phyloP scores from a whole-genome alignment of 2,797 vertebrate species.

The Pantherophis vulpinus region DNA sequence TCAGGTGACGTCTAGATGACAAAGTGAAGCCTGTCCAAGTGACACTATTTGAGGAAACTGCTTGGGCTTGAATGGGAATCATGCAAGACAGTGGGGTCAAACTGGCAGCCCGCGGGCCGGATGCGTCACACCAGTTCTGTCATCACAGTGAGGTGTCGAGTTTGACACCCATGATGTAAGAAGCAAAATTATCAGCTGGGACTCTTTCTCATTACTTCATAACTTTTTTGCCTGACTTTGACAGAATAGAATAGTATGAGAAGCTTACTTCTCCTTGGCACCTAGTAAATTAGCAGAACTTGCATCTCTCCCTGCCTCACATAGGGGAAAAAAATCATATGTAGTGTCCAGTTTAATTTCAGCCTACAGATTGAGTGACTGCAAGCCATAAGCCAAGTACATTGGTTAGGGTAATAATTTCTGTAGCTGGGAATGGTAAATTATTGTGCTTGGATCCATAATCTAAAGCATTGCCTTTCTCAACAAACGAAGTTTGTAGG shows the following conservation, averaged over 20 bases:
- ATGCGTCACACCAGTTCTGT: rapidly evolving
- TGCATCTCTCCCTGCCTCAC: background rate
- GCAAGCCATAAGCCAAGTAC: background rate
- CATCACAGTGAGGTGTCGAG: too few relatives aligned
- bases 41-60: background rate
- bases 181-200: background rate
- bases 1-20: background rate
- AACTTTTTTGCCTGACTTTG: background rate
- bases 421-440: background rate
- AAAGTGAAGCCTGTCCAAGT: background rate
- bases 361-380: background rate
- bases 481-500: background rate
- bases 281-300: background rate
- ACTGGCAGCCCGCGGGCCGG: too few relatives aligned
- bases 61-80: background rate
- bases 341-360: background rate
- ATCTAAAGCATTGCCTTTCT: background rate
- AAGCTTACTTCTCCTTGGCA: background rate
- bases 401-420: background rate
- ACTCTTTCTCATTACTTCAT: background rate
- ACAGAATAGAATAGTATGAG: background rate
- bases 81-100: too few relatives aligned
- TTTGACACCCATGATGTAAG: background rate
- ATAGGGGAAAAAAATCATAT: too few relatives aligned
- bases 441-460: background rate